Percentiles rank a stretch among this genome's conserved stretches.
phyloP scores from a whole-genome alignment of 2,888 invertebrate species.

The Coelopa pilipes region DNA sequence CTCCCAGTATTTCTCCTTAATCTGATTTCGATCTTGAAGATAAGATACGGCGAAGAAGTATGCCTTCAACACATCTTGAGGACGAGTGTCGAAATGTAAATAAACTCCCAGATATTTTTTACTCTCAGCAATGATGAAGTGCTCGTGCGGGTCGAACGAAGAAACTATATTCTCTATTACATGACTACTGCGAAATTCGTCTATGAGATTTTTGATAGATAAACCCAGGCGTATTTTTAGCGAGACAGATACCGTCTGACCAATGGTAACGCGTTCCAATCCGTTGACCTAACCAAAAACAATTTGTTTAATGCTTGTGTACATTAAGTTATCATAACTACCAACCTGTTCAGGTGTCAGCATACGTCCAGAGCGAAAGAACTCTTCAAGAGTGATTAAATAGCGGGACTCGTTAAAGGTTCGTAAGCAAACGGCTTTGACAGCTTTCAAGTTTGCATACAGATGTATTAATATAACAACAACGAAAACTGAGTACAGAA shows the following conservation, averaged over 20 bases:
- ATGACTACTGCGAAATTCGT: constrained; percentile 63
- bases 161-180: constrained; percentile 65
- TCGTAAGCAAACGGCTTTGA: constrained; percentile 80
- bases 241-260: constrained; percentile 68
- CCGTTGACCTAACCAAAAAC: constrained; percentile 69
- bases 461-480: constrained; percentile 83
- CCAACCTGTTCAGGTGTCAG: constrained; percentile 72
- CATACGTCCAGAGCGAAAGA: constrained; percentile 73
- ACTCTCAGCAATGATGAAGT: constrained; percentile 65
- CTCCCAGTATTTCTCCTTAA: constrained; percentile 68
- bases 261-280: constrained; percentile 76
- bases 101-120: constrained; percentile 65
- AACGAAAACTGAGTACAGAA: constrained; percentile 79
- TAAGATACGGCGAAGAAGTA: constrained; percentile 67
- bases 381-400: constrained; percentile 76
- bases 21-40: constrained; percentile 65
- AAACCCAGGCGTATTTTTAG: constrained; percentile 62
- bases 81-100: constrained; percentile 65
- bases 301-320: neutral
- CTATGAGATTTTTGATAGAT: constrained; percentile 63
- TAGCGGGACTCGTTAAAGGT: constrained; percentile 85
- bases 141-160: constrained; percentile 67
- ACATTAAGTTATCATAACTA: neutral
- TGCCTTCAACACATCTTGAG: constrained; percentile 65
- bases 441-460: constrained; percentile 87